A percentile compares a stretch with the other conserved stretches of the same genome.
phyloP scores from a whole-genome alignment of 1,140 invertebrate species.

The Nixonia krombeini region DNA sequence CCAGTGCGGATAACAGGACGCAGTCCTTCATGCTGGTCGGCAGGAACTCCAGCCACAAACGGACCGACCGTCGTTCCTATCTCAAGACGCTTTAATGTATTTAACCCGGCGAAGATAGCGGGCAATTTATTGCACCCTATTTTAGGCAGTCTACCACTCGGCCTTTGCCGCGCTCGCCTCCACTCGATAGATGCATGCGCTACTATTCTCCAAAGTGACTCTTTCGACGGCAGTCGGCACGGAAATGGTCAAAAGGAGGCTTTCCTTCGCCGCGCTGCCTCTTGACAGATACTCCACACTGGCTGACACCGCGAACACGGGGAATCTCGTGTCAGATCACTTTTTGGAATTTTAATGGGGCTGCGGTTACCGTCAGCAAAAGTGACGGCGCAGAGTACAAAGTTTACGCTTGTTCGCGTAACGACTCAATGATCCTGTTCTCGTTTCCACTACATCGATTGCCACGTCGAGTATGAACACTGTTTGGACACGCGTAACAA shows the following conservation, averaged over 20 bases:
- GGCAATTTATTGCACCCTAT: slow-evolving; percentile 70
- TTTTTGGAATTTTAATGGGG: too few relatives aligned
- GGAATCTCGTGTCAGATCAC: too few relatives aligned
- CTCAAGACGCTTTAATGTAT: slow-evolving; percentile 71
- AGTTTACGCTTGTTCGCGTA: too few relatives aligned
- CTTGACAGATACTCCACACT: neutral
- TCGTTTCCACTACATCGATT: too few relatives aligned
- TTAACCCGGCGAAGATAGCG: slow-evolving; percentile 70
- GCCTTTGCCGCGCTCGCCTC: slow-evolving; percentile 24
- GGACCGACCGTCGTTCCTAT: slow-evolving; percentile 61
- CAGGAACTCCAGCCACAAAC: slow-evolving; percentile 64
- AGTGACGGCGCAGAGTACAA: too few relatives aligned
- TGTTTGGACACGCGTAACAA: too few relatives aligned
- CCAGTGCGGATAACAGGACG: slow-evolving; percentile 58
- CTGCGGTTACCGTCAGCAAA: too few relatives aligned
- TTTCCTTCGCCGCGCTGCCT: neutral
- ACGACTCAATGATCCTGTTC: too few relatives aligned
- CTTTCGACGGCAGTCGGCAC: slow-evolving; percentile 14
- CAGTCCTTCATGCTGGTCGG: slow-evolving; percentile 59
- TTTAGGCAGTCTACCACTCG: slow-evolving; percentile 57
- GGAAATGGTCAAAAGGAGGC: slow-evolving; percentile 2
- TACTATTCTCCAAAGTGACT: slow-evolving; percentile 14
- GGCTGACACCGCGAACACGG: too few relatives aligned
- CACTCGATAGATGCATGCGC: slow-evolving; percentile 18
- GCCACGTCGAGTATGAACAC: too few relatives aligned